These are phyloP conservation scores for Eupithecia pulchellata DNA, from an alignment of 2,888 invertebrate genomes.

Conservation along the genomic window DNA sequence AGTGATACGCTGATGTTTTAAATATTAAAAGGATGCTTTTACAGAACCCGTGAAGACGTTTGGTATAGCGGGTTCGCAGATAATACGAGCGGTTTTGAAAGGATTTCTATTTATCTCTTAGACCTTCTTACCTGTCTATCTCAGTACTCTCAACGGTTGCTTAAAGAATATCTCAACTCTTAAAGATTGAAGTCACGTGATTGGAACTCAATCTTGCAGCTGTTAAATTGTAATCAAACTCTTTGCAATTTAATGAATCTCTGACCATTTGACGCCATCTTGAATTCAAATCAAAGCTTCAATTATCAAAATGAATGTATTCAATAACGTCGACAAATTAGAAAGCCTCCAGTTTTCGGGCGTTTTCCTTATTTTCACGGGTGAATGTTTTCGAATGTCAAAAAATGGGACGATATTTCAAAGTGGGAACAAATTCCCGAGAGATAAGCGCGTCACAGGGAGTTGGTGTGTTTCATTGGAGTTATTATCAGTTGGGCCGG, in stretches of 20 bases:
- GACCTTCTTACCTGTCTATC: too few species aligned
- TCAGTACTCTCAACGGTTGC: background rate
- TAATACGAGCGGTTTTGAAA: conserved; percentile 34
- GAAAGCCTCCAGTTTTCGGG: conserved; percentile 41
- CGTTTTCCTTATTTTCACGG: conserved; percentile 53
- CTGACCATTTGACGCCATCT: conserved; percentile 37
- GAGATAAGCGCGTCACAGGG: conserved; percentile 66
- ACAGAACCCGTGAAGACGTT: conserved; percentile 46
- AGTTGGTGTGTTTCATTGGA: conserved; percentile 75
- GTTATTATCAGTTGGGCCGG: conserved; percentile 73
- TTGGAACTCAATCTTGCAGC: background rate
- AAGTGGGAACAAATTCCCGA: conserved; percentile 66
- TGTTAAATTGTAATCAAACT: conserved; percentile 20
- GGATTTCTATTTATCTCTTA: conserved; percentile 6
- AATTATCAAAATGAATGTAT: conserved; percentile 49
- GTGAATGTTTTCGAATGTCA: conserved; percentile 65
- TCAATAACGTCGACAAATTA: conserved; percentile 49
- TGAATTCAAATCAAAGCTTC: conserved; percentile 45
- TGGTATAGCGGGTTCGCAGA: conserved; percentile 12
- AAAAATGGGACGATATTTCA: conserved; percentile 75
- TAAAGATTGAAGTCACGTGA: background rate
- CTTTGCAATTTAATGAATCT: conserved; percentile 28
- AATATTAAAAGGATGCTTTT: conserved; percentile 57
- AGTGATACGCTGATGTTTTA: conserved; percentile 66
- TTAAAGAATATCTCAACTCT: background rate